phyloP scores from a whole-genome alignment of 2,797 vertebrate genomes.

The Macropodus opercularis region DNA sequence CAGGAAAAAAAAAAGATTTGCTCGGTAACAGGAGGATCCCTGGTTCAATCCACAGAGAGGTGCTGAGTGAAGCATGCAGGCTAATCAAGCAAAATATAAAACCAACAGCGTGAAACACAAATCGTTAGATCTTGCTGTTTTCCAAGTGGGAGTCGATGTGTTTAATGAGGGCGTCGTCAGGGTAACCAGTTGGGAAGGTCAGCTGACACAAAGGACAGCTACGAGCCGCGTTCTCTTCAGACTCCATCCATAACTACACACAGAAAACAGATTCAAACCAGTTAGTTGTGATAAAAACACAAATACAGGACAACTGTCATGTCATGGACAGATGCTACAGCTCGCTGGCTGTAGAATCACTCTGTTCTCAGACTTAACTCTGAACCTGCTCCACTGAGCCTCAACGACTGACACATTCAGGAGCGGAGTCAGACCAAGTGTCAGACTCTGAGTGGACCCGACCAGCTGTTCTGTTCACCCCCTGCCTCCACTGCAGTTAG shows the following conservation, averaged over 20 bases:
- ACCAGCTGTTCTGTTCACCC: too few species aligned
- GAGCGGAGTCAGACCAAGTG: too few species aligned
- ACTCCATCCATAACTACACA: slow-evolving; percentile 89
- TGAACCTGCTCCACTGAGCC: too few species aligned
- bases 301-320: not conserved
- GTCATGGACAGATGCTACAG: too few species aligned
- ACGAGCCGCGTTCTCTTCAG: slow-evolving; percentile 87
- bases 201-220: slow-evolving; percentile 92
- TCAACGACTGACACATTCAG: too few species aligned
- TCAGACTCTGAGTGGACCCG: too few species aligned
- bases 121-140: slow-evolving; percentile 96
- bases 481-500: too few species aligned
- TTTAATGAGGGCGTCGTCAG: slow-evolving; percentile 91
- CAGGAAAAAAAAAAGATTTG: slow-evolving; percentile 6
- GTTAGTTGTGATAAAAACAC: not conserved
- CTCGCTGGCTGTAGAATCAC: too few species aligned
- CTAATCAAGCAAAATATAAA: slow-evolving; percentile 8
- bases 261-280: slow-evolving; percentile 7
- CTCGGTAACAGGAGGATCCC: slow-evolving; percentile 1
- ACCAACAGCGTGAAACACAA: not conserved
- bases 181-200: slow-evolving; percentile 90
- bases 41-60: slow-evolving; percentile 9
- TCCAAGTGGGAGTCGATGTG: slow-evolving; percentile 93
- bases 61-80: slow-evolving; percentile 30
- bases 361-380: too few species aligned